phyloP scores from a whole-genome alignment of 2,797 vertebrate genomes.

The Clamator glandarius region DNA sequence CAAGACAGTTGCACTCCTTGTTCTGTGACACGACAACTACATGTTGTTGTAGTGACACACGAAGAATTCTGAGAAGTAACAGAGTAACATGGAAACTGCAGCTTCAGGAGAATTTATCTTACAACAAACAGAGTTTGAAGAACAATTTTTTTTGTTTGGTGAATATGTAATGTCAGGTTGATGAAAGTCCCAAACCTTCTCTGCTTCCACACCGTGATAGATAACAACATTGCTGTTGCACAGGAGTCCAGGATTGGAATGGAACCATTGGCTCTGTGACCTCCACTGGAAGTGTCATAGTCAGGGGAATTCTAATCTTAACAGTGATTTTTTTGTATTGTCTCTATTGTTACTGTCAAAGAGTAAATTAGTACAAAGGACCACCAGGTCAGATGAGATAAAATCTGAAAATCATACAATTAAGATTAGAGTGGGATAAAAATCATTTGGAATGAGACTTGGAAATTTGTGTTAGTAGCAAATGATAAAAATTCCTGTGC shows the following conservation, averaged over 20 bases:
- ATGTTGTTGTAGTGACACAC: not conserved
- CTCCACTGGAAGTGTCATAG: not conserved
- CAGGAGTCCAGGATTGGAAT: not conserved
- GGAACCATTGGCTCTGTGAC: not conserved
- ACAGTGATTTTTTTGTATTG: not conserved
- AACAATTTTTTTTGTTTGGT: not conserved
- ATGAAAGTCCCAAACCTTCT: not conserved
- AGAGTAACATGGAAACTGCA: not conserved
- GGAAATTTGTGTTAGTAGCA: not conserved
- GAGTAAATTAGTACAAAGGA: not conserved
- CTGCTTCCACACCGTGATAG: not conserved
- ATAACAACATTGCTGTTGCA: not conserved
- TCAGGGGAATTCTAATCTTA: not conserved
- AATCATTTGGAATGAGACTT: not conserved
- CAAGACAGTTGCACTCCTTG: not conserved
- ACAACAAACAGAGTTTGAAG: not conserved
- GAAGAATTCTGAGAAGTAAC: not conserved
- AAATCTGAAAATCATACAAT: not conserved
- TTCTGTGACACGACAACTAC: not conserved
- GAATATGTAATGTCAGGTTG: not conserved
- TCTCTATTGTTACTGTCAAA: not conserved
- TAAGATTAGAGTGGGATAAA: not conserved
- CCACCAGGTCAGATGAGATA: not conserved
- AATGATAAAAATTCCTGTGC: not conserved
- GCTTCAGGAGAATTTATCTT: not conserved